Base-by-base conservation (phyloP, 2,797 vertebrate genomes). In the Malurus leucopterus region DNA sequence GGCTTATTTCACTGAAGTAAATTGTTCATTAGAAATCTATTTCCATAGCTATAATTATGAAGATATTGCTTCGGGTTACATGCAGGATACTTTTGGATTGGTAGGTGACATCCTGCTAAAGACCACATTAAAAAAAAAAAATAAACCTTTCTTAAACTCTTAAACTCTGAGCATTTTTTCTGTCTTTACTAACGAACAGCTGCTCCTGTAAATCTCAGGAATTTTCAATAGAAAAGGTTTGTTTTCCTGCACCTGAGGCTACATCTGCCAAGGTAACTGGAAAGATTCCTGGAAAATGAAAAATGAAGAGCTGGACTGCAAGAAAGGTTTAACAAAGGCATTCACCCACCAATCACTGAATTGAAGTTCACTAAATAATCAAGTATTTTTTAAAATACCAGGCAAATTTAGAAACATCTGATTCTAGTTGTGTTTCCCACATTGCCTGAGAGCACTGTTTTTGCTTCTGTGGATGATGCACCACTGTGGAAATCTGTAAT, bases 351-450 rank as follows among this genome's bases (percentile, higher is more conserved):
- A 58, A 21, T 51, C 22, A 32, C 6, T 34, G 15, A 69, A 36
- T 43, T 29, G 14, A 69, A 67, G 5, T 44, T 54, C 15, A 55
- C 4, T 27, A 26, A 64, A 57, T 43, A 59, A 38, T 21, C 34
- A 72, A 55, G 38, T 12, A 36, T 15, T 46, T 26, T 24, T 5
- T 11, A 34, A 72, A 65, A 15, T 0, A 0, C 7, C 8, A 15
- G 32, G 36, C 36, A 50, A 38, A 59, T 6, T 29, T 72, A 38
- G 2, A 23, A 34, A 50, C 1, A 2, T 53, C 23, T 75, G n/a
- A 18, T 23, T 14, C 11, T 61, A 68, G 8, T 13, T 23, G 3
- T n/a, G 11, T 32, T 78, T 53, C 19, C 20, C 4, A 5, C 19
- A 32, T 15, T 53, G 2, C 11, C 30, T 17, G 34, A 46, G 29